Conservation (phyloP, 92 coral and sea anemone genomes). For the Galaxea fascicularis region DNA sequence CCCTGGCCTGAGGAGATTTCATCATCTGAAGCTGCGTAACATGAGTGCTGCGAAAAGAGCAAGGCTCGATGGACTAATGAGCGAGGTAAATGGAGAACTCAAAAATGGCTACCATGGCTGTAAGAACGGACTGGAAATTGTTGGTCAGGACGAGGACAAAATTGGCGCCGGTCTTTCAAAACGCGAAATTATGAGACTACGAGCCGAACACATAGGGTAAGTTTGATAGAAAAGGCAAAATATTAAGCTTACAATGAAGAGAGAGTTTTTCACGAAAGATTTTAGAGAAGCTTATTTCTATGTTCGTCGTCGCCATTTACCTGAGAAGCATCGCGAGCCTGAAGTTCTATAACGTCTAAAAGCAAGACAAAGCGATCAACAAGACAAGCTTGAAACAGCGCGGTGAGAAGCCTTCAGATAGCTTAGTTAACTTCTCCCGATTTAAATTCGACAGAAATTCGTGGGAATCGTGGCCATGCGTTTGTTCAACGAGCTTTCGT, state of each 20-base stretch:
- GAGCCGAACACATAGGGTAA: slow-evolving; percentile 36
- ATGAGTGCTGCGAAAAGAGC: slow-evolving; percentile 46
- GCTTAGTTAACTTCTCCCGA: no score
- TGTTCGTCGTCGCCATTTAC: no score
- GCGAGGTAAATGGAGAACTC: background rate
- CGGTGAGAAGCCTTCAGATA: no score
- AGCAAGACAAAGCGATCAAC: no score
- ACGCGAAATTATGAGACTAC: slow-evolving; percentile 27
- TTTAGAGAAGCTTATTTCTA: no score
- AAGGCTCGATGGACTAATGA: slow-evolving; percentile 18
- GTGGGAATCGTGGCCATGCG: no score
- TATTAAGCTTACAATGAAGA: background rate
- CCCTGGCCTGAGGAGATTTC: background rate
- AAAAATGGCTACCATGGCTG: slow-evolving; percentile 6
- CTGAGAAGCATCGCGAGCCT: no score
- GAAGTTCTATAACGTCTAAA: no score
- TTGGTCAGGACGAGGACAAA: background rate
- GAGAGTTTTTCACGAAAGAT: background rate
- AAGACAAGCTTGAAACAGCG: no score
- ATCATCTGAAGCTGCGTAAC: background rate
- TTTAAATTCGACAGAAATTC: no score
- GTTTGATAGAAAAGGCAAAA: background rate
- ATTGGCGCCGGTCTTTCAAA: background rate
- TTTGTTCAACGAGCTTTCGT: no score
- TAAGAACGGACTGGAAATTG: background rate